Evolutionary conservation across 1,140 invertebrate genomes (phyloP).

Genomic region (Thaumatotibia leucotreta): DNA sequence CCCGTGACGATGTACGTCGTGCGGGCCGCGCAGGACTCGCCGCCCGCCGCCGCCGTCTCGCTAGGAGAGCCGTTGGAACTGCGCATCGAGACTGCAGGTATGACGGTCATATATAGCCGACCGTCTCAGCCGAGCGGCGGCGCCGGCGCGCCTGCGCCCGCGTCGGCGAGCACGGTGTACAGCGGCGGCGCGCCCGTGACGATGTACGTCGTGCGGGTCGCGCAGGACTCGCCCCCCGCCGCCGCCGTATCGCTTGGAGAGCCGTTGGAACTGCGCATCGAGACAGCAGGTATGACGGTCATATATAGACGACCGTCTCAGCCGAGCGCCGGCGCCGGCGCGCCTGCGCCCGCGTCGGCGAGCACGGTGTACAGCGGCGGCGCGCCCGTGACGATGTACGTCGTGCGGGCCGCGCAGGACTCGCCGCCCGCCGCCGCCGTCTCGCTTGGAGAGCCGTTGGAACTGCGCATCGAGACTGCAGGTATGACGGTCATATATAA

Average conservation of each 20-base stretch:
- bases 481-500: slow-evolving; percentile 31
- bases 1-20: slow-evolving; percentile 68
- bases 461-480: slow-evolving; percentile 64
- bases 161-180: slow-evolving; percentile 48
- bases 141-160: slow-evolving; percentile 17
- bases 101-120: slow-evolving; percentile 21
- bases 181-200: too few relatives aligned
- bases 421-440: slow-evolving; percentile 37
- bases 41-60: slow-evolving; percentile 41
- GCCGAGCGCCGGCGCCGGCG: slow-evolving; percentile 22
- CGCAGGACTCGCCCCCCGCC: too few relatives aligned
- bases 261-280: too few relatives aligned
- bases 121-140: slow-evolving; percentile 37
- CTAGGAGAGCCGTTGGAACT: slow-evolving; percentile 67
- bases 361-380: slow-evolving; percentile 44
- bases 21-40: slow-evolving; percentile 36
- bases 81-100: slow-evolving; percentile 63
- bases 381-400: slow-evolving; percentile 61
- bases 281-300: too few relatives aligned
- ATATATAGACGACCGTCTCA: slow-evolving; percentile 38
- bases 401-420: slow-evolving; percentile 49
- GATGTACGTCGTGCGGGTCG: too few relatives aligned
- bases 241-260: too few relatives aligned
- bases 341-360: slow-evolving; percentile 26
- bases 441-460: slow-evolving; percentile 62